Evolutionary conservation across 2,888 invertebrate species (phyloP).

Genomic region (Frankliniella intonsa): DNA sequence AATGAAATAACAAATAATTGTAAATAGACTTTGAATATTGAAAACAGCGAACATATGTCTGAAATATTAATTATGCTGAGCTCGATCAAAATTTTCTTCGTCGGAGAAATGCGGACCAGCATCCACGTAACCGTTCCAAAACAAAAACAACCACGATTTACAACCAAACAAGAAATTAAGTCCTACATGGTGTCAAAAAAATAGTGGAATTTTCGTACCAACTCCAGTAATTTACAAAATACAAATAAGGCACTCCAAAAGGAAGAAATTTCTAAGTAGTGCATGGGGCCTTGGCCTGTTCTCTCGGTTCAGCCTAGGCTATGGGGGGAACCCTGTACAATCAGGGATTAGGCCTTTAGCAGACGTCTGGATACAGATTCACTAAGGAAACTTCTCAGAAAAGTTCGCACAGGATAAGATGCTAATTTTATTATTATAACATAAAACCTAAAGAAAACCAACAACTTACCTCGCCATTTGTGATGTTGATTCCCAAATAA

Average conservation of each 20-base stretch:
- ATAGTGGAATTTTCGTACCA: no score
- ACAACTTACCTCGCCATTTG: constrained; percentile 72
- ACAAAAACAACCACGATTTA: not conserved
- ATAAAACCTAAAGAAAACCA: no score
- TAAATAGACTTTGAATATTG: not conserved
- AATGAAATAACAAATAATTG: not conserved
- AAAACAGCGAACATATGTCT: not conserved
- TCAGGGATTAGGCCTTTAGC: not conserved
- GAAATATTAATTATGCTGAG: no score
- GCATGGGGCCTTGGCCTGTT: not conserved
- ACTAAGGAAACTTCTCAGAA: no score
- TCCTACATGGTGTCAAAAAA: not conserved
- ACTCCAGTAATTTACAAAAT: not conserved
- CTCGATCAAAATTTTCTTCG: no score
- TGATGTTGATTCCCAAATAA: constrained; percentile 88
- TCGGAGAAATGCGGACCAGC: not conserved
- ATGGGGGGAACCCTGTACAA: not conserved
- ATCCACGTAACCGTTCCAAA: constrained; percentile 12
- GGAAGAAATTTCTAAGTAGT: not conserved
- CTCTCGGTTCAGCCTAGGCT: not conserved
- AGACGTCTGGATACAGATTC: not conserved
- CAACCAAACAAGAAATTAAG: no score
- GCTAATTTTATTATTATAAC: no score
- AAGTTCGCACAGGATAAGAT: no score
- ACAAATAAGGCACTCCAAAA: not conserved